These are phyloP conservation scores for Parazoanthus atlanticus DNA, from an alignment of 92 coral and sea anemone genomes.

Conservation along the genomic window DNA sequence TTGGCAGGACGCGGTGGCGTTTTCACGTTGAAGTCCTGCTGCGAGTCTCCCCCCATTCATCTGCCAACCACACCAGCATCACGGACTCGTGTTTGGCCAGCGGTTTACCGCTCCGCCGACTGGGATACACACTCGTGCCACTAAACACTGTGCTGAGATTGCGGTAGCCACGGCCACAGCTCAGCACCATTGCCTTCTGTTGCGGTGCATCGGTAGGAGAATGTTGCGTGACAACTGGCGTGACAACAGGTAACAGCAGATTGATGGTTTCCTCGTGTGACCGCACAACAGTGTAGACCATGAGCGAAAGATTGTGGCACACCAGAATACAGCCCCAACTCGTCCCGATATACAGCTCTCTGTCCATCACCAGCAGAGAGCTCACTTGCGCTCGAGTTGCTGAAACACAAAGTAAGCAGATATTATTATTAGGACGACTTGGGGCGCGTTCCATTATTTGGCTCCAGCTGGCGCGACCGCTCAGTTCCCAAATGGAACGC, in stretches of 20 bases:
- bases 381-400: constrained; percentile 95
- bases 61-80: constrained; percentile 92
- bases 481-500: too few relatives aligned
- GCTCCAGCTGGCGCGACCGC: too few relatives aligned
- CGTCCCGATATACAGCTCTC: constrained; percentile 93
- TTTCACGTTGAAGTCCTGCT: constrained; percentile 1
- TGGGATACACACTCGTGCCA: constrained; percentile 79
- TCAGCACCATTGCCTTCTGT: constrained; percentile 81
- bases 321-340: constrained; percentile 97
- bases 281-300: constrained; percentile 89
- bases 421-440: not conserved
- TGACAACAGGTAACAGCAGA: constrained; percentile 85
- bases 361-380: constrained; percentile 90
- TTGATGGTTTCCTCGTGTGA: constrained; percentile 87
- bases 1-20: too few relatives aligned
- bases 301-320: constrained; percentile 83
- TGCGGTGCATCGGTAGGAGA: constrained; percentile 55
- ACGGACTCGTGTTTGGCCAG: constrained; percentile 78
- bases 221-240: constrained; percentile 64
- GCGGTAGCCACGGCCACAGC: constrained; percentile 96
- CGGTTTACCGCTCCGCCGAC: constrained; percentile 82
- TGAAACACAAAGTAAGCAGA: constrained; percentile 28
- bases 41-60: constrained; percentile 86
- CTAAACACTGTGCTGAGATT: constrained; percentile 84
- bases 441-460: too few relatives aligned